phyloP scores from a whole-genome alignment of 92 coral and sea anemone genomes.

The Pocillopora grandis region DNA sequence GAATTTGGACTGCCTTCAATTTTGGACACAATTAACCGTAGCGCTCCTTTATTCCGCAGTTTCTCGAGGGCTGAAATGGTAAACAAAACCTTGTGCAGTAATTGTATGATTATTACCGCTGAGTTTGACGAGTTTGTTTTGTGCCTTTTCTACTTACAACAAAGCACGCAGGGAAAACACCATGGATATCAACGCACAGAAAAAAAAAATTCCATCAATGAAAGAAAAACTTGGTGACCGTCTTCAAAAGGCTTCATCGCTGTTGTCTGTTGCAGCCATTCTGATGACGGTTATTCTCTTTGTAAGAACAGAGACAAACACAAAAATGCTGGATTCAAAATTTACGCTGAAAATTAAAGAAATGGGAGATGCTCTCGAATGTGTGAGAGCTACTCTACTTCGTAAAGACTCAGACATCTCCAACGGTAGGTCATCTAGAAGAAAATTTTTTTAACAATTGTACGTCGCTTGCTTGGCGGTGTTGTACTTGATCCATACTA shows the following conservation, averaged over 20 bases:
- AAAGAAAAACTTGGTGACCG: background rate
- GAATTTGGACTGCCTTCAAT: too few species aligned
- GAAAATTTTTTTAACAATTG: too few species aligned
- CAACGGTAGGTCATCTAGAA: background rate
- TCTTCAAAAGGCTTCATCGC: background rate
- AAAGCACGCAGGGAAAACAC: background rate
- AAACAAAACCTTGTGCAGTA: too few species aligned
- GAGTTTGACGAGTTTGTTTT: too few species aligned
- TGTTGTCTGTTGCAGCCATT: background rate
- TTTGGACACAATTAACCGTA: too few species aligned
- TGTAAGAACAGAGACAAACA: slow-evolving; percentile 12
- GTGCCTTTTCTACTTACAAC: background rate
- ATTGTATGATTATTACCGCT: too few species aligned
- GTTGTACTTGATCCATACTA: too few species aligned
- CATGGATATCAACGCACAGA: background rate
- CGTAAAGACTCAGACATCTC: background rate
- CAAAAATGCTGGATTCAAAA: slow-evolving; percentile 13
- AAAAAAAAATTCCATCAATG: background rate
- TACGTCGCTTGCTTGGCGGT: too few species aligned
- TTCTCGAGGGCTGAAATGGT: too few species aligned
- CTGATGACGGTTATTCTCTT: slow-evolving; percentile 1
- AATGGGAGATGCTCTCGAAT: background rate
- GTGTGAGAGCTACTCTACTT: background rate
- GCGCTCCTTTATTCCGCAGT: too few species aligned
- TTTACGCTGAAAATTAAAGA: slow-evolving; percentile 18